Base-by-base conservation (phyloP, 2,888 invertebrate genomes). In the Lymantria dispar region DNA sequence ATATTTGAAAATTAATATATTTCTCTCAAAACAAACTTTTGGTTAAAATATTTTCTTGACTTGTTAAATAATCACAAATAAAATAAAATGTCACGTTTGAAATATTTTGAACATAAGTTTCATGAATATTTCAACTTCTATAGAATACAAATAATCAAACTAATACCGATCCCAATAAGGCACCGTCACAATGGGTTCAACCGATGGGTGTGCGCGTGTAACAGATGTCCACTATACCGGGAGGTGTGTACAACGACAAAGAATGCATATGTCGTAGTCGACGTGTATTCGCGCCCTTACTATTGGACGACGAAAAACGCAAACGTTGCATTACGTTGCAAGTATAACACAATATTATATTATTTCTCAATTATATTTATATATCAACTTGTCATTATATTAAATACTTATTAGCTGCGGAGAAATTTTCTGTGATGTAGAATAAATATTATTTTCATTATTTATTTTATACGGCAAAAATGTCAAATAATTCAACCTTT, bases 171-270 rank as follows among this genome's bases (percentile, higher is more conserved):
- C 56, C 56, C 61, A 71, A 69, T 63, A 68, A 73, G 73, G 71
- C 68, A 51, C 39, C 56, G 63, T 62, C 68, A 81, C 80, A 84
- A 81, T 76, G 58, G 60, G 48, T 50, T 56, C 52, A 47, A 58
- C 64, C 62, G 58, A 83, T 87, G 87, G 88, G 89, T 83, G 87
- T 86, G 76, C 72, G 78, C 76, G 56, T 77, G 80, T 81, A 78
- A 87, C 89, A 88, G 88, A 88, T 90, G 89, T 57, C 51, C 62
- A 64, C 71, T 62, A 68, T 67, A 70, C 60, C 57, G 72, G 68
- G 82, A 84, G 85, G 85, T 80, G 81, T 76, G 72, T 61, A 62
- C 71, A 61, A 57, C 62, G 68, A 86, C 86, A 87, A 80, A 75
- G 78, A 68, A 73, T 75, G 74, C 89, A 88, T 85, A 88, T 88